Percentiles rank a stretch among this genome's conserved stretches.
phyloP scores from a whole-genome alignment of 1,140 invertebrate species.

The Trigoniulus corallinus region DNA sequence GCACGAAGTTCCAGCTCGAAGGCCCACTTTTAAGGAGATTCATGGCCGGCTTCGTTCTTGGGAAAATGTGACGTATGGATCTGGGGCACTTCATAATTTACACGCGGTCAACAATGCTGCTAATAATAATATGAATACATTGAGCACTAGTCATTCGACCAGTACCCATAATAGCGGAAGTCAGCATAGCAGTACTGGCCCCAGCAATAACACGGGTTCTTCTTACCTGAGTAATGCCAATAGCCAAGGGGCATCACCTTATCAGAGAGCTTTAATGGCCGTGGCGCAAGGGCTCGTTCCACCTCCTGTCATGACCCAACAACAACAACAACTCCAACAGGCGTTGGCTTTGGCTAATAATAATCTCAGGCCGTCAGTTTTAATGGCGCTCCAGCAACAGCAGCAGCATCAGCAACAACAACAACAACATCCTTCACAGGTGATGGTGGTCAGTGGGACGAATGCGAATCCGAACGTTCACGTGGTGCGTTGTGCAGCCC shows the following conservation, averaged over 20 bases:
- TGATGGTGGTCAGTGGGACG: background rate
- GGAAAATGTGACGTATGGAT: constrained; percentile 23
- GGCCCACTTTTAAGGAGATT: constrained; percentile 78
- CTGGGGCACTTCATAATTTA: no score
- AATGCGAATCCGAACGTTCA: no score
- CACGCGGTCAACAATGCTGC: background rate
- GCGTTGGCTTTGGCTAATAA: background rate
- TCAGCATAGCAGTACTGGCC: constrained; percentile 36
- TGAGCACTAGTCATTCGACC: constrained; percentile 16
- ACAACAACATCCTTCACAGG: background rate
- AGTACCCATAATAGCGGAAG: constrained; percentile 30
- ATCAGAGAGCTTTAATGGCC: background rate
- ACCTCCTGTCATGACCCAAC: background rate
- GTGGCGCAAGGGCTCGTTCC: background rate
- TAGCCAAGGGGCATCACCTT: background rate
- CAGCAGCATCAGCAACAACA: background rate
- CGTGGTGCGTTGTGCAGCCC: no score
- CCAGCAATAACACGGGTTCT: constrained; percentile 36
- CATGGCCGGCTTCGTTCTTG: constrained; percentile 52
- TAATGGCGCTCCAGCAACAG: background rate
- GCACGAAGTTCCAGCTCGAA: constrained; percentile 74
- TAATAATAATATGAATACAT: constrained; percentile 12
- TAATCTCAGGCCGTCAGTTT: background rate
- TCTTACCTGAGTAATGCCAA: constrained; percentile 16
- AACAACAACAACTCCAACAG: background rate